Base-by-base conservation (phyloP, 2,888 invertebrate genomes). In the Zaprionus bogoriensis region DNA sequence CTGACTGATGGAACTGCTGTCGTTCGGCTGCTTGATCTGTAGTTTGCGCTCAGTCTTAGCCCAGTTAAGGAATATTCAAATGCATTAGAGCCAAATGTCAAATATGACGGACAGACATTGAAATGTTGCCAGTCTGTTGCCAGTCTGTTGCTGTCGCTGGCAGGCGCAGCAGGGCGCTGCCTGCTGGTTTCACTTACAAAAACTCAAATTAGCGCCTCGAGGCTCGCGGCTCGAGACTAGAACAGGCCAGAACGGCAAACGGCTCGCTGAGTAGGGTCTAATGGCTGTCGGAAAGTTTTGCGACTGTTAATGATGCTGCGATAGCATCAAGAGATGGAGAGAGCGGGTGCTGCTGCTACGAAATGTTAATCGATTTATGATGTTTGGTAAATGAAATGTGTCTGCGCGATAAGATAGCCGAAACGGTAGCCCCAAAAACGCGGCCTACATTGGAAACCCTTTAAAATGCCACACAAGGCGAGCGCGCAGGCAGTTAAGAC, bases 351-450 rank as follows among this genome's bases (percentile, higher is more conserved):
- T 23, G n/a, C n/a, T n/a, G n/a, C n/a, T n/a, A n/a, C n/a, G n/a
- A 67, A 73, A 64, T 70, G 77, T 74, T 82, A 82, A 82, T 82
- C 82, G 82, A 82, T 82, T 82, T 82, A 84, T 82, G 82, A 87
- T 82, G 82, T 82, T 71, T 62, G 46, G 47, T 53, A 57, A 86
- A 79, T 68, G 67, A 70, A 78, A 80, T 74, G 77, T 64, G 79
- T 82, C 83, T 66, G 75, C 14, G 23, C 73, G 79, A 78, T 80
- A 78, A 75, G 72, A n/a, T n/a, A n/a, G n/a, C 48, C 52, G 30
- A 58, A 64, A 74, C 84, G 72, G 86, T 74, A 86, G 86, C 79
- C 30, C 20, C 4, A 14, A 42, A 4, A 42, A 58, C n/a, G n/a
- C n/a, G n/a, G n/a, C n/a, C n/a, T n/a, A 55, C 71, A 69, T 51